Evolutionary conservation across 2,797 vertebrate genomes (phyloP), one percentile per base, ranked within the genome.

Genomic region (Gallinago nigripennis): DNA sequence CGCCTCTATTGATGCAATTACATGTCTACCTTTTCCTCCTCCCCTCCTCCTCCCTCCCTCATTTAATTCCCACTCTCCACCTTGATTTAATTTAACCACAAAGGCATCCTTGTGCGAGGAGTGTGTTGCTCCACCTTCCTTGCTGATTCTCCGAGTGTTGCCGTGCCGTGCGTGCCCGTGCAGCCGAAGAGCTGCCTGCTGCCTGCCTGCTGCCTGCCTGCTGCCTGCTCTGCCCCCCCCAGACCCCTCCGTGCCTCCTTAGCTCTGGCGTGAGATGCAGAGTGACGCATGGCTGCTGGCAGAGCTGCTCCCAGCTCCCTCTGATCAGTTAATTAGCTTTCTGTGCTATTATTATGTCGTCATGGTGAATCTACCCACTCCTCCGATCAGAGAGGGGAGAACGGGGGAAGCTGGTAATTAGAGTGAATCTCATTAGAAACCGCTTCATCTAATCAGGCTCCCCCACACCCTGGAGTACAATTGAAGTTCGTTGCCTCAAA

Each of bases 381-480:
- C 96, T 94, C 96, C 86, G 96, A 97, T 95, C 97, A 97, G 95
- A 96, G 97, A 97, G 93, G 96, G 95, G 96, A 97, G 84, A 98
- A 98, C 89, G 84, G 93, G 80, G 97, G 98, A 98, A 97, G 97
- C 97, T 98, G 98, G 98, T 98, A 98, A 99, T 99, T 99, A 99
- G 98, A 98, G 95, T 86, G 97, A 98, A 98, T 98, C 98, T 98
- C 98, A 98, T 99, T 99, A 98, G 96, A 98, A 98, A 91, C 95
- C 71, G 97, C 97, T 97, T 97, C 95, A 96, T 98, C 98, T 98
- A 97, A 97, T 98, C 98, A 97, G 97, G 97, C 98, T 98, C 97
- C 97, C 98, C 90, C 92, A 94, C 93, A 69, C 94, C 96, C 97
- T 92, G 78, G 91, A 97, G 97, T 96, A 96, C 97, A 96, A 96